Percentiles rank a stretch among this genome's conserved stretches.
Conservation (phyloP, 2,797 vertebrate species). For the Darevskia nairensis region DNA sequence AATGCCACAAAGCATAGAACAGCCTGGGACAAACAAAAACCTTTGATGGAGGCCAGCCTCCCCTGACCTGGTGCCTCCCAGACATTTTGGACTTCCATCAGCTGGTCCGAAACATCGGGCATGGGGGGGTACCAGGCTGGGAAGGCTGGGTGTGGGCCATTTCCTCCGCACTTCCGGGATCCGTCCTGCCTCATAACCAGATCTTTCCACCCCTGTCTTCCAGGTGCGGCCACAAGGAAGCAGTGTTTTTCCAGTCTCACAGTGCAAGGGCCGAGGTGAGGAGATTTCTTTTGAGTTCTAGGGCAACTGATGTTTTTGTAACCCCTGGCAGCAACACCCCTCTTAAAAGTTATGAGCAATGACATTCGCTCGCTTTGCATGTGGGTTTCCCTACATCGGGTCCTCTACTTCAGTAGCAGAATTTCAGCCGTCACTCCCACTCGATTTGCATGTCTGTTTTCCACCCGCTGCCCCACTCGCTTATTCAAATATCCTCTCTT, state of each 20-base stretch:
- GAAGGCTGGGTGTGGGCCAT: too few species aligned
- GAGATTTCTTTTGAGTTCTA: too few species aligned
- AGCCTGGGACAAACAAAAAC: not conserved
- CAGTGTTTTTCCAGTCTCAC: conserved; percentile 96
- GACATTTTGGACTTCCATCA: too few species aligned
- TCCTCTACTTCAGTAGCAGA: not conserved
- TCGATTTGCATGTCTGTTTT: not conserved
- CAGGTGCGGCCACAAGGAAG: conserved; percentile 96
- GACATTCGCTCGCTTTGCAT: too few species aligned
- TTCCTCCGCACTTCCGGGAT: not conserved
- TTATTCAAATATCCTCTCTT: not conserved
- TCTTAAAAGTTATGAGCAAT: not conserved
- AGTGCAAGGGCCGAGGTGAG: conserved; percentile 94
- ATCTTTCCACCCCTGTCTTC: not conserved
- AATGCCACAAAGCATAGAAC: not conserved
- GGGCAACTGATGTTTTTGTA: not conserved
- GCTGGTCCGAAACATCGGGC: too few species aligned
- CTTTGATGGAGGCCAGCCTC: too few species aligned
- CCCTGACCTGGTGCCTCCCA: too few species aligned
- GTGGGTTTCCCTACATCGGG: too few species aligned
- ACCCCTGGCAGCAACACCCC: not conserved
- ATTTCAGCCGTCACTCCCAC: too few species aligned
- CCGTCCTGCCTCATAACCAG: not conserved
- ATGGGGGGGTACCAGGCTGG: too few species aligned
- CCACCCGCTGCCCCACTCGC: not conserved